These are phyloP conservation scores for Stenodera caucasica DNA, from an alignment of 2,888 invertebrate species.

Conservation along the genomic window DNA sequence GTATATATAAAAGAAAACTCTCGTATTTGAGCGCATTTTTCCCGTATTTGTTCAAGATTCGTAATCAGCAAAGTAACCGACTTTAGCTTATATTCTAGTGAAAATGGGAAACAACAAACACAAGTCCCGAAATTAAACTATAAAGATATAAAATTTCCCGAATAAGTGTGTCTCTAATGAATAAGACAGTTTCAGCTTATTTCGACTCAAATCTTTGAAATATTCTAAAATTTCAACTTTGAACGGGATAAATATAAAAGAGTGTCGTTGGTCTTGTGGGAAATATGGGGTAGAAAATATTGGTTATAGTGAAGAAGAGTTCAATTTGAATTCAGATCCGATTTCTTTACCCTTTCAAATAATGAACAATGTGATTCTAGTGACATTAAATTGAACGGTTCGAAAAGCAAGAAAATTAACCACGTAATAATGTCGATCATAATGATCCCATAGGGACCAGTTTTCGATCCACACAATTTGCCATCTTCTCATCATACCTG, in stretches of 20 bases:
- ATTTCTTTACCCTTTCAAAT: constrained; percentile 29
- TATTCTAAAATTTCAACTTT: too few species aligned
- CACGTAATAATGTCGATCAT: constrained; percentile 43
- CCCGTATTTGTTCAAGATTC: constrained; percentile 21
- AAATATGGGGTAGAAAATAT: too few species aligned
- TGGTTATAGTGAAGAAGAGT: background rate
- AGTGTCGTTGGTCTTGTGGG: too few species aligned
- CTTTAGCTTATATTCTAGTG: constrained; percentile 10
- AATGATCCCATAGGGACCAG: constrained; percentile 39
- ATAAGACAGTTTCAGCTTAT: constrained; percentile 11
- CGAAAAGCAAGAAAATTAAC: constrained; percentile 40
- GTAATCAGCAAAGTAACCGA: constrained; percentile 27
- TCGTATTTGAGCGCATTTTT: constrained; percentile 20
- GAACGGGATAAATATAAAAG: too few species aligned
- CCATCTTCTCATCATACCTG: constrained; percentile 37
- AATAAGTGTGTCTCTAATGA: constrained; percentile 7
- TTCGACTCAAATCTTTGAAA: background rate
- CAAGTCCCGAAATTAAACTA: constrained; percentile 17
- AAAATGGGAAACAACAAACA: constrained; percentile 17
- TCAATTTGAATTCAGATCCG: constrained; percentile 31
- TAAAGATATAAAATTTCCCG: constrained; percentile 24
- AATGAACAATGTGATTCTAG: constrained; percentile 28
- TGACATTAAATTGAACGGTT: constrained; percentile 34
- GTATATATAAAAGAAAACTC: background rate
- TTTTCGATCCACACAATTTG: constrained; percentile 38